These are phyloP conservation scores for Panorpa germanica DNA, from an alignment of 2,888 invertebrate species.

Conservation along the genomic window DNA sequence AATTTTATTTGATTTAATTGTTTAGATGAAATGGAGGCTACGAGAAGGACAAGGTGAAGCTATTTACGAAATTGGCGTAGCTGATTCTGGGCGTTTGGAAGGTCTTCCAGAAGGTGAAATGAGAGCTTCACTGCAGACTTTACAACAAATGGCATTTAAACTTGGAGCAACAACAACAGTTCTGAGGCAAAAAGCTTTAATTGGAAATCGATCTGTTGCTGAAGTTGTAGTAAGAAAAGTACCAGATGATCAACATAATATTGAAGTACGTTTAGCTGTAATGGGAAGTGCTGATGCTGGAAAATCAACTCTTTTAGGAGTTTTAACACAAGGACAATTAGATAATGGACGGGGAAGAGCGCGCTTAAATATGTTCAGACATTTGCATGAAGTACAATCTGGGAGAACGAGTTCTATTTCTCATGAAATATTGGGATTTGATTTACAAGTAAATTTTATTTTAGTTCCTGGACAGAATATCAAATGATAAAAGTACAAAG, in stretches of 20 bases:
- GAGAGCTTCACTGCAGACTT: slow-evolving; percentile 66
- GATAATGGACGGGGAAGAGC: slow-evolving; percentile 94
- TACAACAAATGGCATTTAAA: slow-evolving; percentile 75
- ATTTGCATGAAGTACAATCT: slow-evolving; percentile 86
- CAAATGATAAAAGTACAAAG: background rate
- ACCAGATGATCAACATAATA: slow-evolving; percentile 70
- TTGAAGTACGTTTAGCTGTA: slow-evolving; percentile 83
- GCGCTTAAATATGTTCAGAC: slow-evolving; percentile 84
- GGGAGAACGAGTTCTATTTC: slow-evolving; percentile 91
- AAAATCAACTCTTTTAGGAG: slow-evolving; percentile 92
- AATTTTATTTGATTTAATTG: slow-evolving; percentile 9
- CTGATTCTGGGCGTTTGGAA: slow-evolving; percentile 71
- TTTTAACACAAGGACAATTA: slow-evolving; percentile 85
- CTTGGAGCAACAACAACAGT: slow-evolving; percentile 68
- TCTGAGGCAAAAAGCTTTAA: slow-evolving; percentile 41
- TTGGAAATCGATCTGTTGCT: slow-evolving; percentile 42
- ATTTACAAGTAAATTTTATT: slow-evolving; percentile 37
- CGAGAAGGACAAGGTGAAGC: slow-evolving; percentile 93
- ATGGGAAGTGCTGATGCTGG: slow-evolving; percentile 92
- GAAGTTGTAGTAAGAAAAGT: slow-evolving; percentile 82
- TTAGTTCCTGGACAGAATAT: slow-evolving; percentile 1
- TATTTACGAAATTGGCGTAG: slow-evolving; percentile 92
- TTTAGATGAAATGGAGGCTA: slow-evolving; percentile 87
- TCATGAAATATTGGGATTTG: slow-evolving; percentile 93
- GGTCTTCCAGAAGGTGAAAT: slow-evolving; percentile 73